phyloP scores from a whole-genome alignment of 2,113 vertebrate genomes.

The Anhinga rufa region DNA sequence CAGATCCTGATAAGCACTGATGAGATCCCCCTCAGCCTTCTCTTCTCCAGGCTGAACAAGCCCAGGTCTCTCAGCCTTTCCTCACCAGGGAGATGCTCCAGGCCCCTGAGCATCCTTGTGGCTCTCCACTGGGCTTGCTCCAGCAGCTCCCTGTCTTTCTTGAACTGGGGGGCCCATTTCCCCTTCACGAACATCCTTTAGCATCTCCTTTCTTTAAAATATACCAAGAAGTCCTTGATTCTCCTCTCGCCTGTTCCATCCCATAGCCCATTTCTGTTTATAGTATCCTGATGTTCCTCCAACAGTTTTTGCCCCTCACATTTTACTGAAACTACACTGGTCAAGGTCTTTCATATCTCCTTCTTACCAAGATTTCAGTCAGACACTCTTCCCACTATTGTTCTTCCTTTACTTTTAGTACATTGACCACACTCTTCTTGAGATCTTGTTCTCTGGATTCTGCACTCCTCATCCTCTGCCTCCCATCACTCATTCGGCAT shows the following conservation, averaged over 20 bases:
- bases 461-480: background rate
- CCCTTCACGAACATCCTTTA: background rate
- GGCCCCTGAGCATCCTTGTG: too few species aligned
- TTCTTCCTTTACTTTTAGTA: background rate
- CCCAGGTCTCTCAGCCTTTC: too few species aligned
- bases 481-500: background rate
- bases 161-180: background rate
- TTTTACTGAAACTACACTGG: background rate
- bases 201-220: background rate
- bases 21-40: too few species aligned
- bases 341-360: background rate
- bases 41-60: too few species aligned
- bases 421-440: background rate
- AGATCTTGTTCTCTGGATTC: background rate
- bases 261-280: background rate
- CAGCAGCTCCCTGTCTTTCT: too few species aligned
- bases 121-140: too few species aligned
- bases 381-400: background rate
- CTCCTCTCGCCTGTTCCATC: background rate
- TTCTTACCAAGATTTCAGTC: background rate
- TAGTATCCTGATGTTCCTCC: background rate
- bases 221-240: background rate
- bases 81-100: too few species aligned
- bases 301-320: background rate
- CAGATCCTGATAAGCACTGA: too few species aligned